These are phyloP conservation scores for Notoglanidium macrostoma DNA, from an alignment of 2,797 vertebrate species.

Conservation along the genomic window DNA sequence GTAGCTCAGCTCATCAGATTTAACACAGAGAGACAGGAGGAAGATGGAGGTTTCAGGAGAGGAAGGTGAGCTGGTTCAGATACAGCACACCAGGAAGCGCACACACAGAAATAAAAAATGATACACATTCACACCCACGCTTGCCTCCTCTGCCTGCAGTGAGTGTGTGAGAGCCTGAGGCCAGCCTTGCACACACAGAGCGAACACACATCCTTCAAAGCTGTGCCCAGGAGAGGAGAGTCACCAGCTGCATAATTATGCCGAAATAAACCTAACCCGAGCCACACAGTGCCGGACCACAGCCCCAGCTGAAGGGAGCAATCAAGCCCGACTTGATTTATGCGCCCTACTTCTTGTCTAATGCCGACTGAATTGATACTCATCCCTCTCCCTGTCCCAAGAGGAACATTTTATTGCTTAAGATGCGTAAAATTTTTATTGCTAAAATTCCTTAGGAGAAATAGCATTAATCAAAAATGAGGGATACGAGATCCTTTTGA, in stretches of 20 bases:
- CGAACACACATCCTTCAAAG: constrained; percentile 50
- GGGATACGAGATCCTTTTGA: not conserved
- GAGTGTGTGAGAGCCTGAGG: constrained; percentile 50
- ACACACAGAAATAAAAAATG: constrained; percentile 21
- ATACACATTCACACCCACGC: constrained; percentile 41
- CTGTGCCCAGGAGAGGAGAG: constrained; percentile 49
- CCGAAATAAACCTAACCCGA: constrained; percentile 31
- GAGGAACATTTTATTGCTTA: constrained; percentile 25
- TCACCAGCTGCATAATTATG: constrained; percentile 56
- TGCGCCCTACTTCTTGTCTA: constrained; percentile 1
- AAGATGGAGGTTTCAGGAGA: not conserved
- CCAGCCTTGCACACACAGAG: constrained; percentile 53
- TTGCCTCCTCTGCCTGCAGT: constrained; percentile 38
- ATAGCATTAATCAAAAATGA: constrained; percentile 22
- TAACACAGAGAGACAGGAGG: constrained; percentile 32
- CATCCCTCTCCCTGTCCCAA: constrained; percentile 22
- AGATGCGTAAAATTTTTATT: constrained; percentile 18
- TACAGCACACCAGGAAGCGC: not conserved
- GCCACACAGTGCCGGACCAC: constrained; percentile 31
- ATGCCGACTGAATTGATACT: constrained; percentile 23
- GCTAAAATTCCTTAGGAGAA: constrained; percentile 19
- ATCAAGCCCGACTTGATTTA: constrained; percentile 51
- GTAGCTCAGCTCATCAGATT: constrained; percentile 9
- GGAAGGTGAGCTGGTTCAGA: constrained; percentile 15
- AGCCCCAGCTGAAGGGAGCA: constrained; percentile 27